Percentiles rank a stretch among this genome's conserved stretches.
phyloP scores from a whole-genome alignment of 1,140 invertebrate genomes.

The Oryzaephilus surinamensis region DNA sequence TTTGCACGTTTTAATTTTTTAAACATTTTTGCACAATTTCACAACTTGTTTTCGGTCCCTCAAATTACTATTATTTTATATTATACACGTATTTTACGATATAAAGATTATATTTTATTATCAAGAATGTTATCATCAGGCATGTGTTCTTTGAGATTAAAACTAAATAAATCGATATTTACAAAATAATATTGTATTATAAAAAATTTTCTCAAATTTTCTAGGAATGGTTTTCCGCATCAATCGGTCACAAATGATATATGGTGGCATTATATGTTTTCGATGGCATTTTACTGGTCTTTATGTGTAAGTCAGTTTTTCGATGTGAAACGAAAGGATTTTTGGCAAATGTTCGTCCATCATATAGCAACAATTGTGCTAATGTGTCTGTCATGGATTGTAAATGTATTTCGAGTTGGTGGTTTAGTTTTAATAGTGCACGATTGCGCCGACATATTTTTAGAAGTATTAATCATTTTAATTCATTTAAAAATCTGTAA shows the following conservation, averaged over 20 bases:
- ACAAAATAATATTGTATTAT: too few relatives aligned
- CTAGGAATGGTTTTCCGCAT: constrained; percentile 37
- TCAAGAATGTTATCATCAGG: too few relatives aligned
- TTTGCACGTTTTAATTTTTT: constrained; percentile 21
- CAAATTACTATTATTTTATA: too few relatives aligned
- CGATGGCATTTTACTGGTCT: constrained; percentile 92
- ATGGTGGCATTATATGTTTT: constrained; percentile 96
- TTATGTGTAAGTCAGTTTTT: constrained; percentile 87
- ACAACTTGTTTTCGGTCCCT: too few relatives aligned
- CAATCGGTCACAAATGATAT: constrained; percentile 59
- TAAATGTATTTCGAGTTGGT: constrained; percentile 87
- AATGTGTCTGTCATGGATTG: constrained; percentile 86
- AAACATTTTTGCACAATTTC: too few relatives aligned
- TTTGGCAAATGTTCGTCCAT: constrained; percentile 97
- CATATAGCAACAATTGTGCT: constrained; percentile 86
- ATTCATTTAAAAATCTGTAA: background rate
- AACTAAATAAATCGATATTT: too few relatives aligned
- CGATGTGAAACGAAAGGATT: constrained; percentile 89
- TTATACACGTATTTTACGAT: too few relatives aligned
- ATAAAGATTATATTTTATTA: too few relatives aligned
- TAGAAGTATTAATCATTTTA: constrained; percentile 57
- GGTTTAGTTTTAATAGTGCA: constrained; percentile 85
- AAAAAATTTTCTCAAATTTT: constrained; percentile 12
- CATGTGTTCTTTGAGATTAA: too few relatives aligned
- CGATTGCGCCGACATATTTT: constrained; percentile 89